These are phyloP conservation scores for Eumerus sabulonum DNA, from an alignment of 2,888 invertebrate genomes.

Conservation along the genomic window DNA sequence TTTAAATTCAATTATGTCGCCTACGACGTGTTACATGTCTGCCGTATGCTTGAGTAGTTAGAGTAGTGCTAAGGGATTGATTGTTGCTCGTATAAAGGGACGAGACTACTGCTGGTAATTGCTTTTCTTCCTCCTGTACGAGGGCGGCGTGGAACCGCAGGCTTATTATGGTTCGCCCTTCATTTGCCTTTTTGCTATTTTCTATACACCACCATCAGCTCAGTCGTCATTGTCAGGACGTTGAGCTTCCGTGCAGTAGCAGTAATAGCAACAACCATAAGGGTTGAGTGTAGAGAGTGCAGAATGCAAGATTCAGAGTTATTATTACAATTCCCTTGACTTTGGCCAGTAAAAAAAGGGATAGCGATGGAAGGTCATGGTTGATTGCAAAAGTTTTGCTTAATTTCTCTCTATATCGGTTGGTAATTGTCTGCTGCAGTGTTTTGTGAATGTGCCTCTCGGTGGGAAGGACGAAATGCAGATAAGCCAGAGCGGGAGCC, in stretches of 20 bases:
- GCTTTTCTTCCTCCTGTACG: slow-evolving; percentile 12
- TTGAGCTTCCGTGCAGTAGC: slow-evolving; percentile 6
- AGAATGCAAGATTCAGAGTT: slow-evolving; percentile 17
- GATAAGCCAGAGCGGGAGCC: too few relatives aligned
- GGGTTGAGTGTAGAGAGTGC: not conserved
- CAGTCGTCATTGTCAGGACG: slow-evolving; percentile 18
- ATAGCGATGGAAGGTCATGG: slow-evolving; percentile 60
- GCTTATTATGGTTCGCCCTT: too few relatives aligned
- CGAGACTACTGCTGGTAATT: slow-evolving; percentile 33
- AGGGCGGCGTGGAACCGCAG: too few relatives aligned
- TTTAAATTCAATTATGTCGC: slow-evolving; percentile 51
- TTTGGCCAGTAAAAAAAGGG: slow-evolving; percentile 32
- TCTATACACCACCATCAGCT: too few relatives aligned
- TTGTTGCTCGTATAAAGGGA: too few relatives aligned
- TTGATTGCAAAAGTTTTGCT: slow-evolving; percentile 65
- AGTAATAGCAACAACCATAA: too few relatives aligned
- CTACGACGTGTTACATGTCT: too few relatives aligned
- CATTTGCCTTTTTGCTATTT: too few relatives aligned
- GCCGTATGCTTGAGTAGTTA: too few relatives aligned
- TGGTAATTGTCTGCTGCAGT: slow-evolving; percentile 59
- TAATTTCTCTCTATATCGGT: slow-evolving; percentile 57
- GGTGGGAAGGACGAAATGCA: slow-evolving; percentile 21
- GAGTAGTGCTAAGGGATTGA: too few relatives aligned
- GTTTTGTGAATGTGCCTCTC: slow-evolving; percentile 8
- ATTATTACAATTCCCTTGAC: slow-evolving; percentile 39